These are phyloP conservation scores for Neogale vison DNA, from an alignment of 2,113 vertebrate genomes.

Conservation along the genomic window DNA sequence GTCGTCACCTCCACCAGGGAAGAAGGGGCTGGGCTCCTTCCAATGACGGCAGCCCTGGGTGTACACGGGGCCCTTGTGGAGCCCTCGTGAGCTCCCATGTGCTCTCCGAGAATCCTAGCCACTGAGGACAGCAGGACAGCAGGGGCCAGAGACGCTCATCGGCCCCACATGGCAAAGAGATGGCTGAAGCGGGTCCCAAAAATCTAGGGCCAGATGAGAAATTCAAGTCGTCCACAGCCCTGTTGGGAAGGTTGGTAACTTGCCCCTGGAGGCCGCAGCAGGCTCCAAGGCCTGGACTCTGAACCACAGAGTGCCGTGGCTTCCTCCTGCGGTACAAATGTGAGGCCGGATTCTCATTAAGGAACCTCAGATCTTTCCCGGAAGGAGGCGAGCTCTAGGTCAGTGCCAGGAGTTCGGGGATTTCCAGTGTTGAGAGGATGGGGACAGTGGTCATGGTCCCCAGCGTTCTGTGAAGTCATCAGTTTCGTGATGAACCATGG, in stretches of 20 bases:
- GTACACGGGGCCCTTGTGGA: rapidly evolving
- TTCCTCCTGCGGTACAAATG: not conserved
- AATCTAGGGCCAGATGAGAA: not conserved
- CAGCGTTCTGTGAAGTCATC: not conserved
- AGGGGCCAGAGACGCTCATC: not conserved
- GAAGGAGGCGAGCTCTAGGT: not conserved
- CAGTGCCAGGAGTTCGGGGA: not conserved
- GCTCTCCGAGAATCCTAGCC: not conserved
- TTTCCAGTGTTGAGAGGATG: not conserved
- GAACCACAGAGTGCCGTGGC: not conserved
- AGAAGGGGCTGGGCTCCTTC: not conserved
- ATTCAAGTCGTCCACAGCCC: not conserved
- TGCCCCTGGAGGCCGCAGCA: not conserved
- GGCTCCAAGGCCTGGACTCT: not conserved
- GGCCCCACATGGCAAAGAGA: not conserved
- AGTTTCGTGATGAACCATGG: not conserved
- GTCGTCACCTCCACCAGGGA: not conserved
- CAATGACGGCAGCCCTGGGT: not conserved
- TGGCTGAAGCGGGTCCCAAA: not conserved
- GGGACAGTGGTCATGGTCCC: not conserved
- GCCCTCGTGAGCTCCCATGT: rapidly evolving
- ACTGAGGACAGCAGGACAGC: not conserved
- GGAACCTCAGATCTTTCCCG: not conserved
- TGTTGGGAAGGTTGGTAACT: not conserved
- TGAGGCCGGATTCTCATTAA: not conserved